Percentiles rank a stretch among this genome's conserved stretches.
Evolutionary conservation across 2,113 vertebrate genomes (phyloP).

Genomic region (Platysternon megacephalum): DNA sequence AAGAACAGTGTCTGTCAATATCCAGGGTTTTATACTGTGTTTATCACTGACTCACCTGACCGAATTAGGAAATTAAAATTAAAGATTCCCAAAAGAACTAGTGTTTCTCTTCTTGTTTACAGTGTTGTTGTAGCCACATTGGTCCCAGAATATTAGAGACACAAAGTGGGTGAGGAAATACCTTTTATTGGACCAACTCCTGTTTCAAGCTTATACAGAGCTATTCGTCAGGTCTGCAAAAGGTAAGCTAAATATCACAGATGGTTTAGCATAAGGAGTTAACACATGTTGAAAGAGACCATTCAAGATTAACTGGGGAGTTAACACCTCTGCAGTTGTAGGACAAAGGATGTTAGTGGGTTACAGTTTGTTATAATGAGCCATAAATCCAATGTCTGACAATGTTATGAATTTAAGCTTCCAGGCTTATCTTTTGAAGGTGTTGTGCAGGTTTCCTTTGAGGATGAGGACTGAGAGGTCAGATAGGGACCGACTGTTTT

Average conservation of each 20-base stretch:
- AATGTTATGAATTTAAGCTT: background rate
- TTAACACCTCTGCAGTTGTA: background rate
- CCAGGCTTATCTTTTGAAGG: background rate
- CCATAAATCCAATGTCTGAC: background rate
- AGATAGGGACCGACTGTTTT: background rate
- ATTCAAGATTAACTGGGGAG: background rate
- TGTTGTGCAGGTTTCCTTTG: background rate
- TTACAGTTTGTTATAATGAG: background rate
- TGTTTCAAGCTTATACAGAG: too few species aligned
- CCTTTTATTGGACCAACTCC: too few species aligned
- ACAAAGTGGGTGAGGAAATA: too few species aligned
- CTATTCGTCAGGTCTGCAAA: too few species aligned
- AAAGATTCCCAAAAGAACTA: background rate
- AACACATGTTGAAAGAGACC: background rate
- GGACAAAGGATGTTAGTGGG: background rate
- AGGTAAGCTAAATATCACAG: background rate
- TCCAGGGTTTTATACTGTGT: background rate
- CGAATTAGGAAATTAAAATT: background rate
- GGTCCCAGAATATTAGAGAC: too few species aligned
- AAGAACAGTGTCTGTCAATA: background rate
- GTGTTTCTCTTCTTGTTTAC: too few species aligned
- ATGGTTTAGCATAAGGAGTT: background rate
- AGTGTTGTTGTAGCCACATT: too few species aligned
- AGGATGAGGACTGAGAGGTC: background rate
- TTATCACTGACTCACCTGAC: background rate